Conservation (phyloP, 2,797 vertebrate species). For the Dendrocincla tyrannina region DNA sequence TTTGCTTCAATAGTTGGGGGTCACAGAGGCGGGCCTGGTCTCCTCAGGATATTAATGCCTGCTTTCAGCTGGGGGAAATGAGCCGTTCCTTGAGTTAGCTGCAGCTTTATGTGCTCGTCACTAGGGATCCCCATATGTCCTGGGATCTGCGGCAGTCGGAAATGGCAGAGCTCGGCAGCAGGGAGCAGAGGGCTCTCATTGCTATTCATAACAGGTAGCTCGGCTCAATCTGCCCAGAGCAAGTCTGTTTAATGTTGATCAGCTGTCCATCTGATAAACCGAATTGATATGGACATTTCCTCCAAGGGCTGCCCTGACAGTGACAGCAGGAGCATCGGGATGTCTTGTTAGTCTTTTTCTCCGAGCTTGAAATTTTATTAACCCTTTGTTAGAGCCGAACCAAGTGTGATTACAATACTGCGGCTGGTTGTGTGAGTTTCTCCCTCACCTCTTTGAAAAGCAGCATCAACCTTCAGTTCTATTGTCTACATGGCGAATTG, state of each 20-base stretch:
- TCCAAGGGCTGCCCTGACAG: constrained; percentile 71
- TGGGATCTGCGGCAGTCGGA: constrained; percentile 70
- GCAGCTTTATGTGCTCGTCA: constrained; percentile 78
- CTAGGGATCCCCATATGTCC: constrained; percentile 82
- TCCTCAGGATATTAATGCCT: constrained; percentile 82
- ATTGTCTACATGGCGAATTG: background rate
- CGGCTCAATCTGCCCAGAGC: constrained; percentile 76
- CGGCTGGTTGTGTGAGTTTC: background rate
- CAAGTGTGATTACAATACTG: background rate
- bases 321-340: constrained; percentile 70
- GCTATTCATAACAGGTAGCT: constrained; percentile 77
- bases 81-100: constrained; percentile 75
- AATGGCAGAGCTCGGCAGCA: constrained; percentile 55
- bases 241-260: constrained; percentile 81
- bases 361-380: constrained; percentile 59
- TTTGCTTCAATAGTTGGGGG: constrained; percentile 75
- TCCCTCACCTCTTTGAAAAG: background rate
- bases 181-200: constrained; percentile 76
- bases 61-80: constrained; percentile 81
- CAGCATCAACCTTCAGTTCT: background rate
- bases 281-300: constrained; percentile 73
- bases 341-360: constrained; percentile 75
- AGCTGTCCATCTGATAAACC: constrained; percentile 79
- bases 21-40: constrained; percentile 74
- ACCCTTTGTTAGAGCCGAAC: constrained; percentile 60